Conservation (phyloP, 2,113 vertebrate species). For the Anthoscopus minutus region DNA sequence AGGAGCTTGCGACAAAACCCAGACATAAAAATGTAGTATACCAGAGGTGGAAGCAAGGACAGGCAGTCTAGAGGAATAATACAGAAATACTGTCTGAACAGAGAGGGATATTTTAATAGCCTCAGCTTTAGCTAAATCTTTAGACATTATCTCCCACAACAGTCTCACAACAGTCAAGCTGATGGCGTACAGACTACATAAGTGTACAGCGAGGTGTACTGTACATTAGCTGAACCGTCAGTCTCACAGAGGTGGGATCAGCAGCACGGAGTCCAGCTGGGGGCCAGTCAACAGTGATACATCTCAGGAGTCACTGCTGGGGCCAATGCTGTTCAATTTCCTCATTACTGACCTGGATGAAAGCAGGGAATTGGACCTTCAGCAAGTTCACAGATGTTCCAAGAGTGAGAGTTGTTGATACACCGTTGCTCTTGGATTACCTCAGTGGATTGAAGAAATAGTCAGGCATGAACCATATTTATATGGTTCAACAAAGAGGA, state of each 20-base stretch:
- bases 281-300: not conserved
- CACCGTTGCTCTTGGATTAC: not conserved
- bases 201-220: not conserved
- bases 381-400: not conserved
- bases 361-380: not conserved
- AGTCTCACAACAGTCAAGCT: not conserved
- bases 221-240: not conserved
- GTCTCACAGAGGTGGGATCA: not conserved
- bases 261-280: not conserved
- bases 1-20: not conserved
- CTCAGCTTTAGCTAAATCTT: not conserved
- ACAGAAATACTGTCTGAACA: not conserved
- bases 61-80: not conserved
- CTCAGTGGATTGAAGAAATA: not conserved
- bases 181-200: not conserved
- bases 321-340: not conserved
- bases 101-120: not conserved
- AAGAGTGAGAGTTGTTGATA: not conserved
- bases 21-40: not conserved
- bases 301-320: not conserved
- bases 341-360: not conserved
- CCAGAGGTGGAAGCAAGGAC: not conserved
- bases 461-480: not conserved
- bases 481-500: not conserved
- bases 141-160: not conserved